These are phyloP conservation scores for Indicator maculatus DNA, from an alignment of 2,113 vertebrate genomes.

Conservation along the genomic window DNA sequence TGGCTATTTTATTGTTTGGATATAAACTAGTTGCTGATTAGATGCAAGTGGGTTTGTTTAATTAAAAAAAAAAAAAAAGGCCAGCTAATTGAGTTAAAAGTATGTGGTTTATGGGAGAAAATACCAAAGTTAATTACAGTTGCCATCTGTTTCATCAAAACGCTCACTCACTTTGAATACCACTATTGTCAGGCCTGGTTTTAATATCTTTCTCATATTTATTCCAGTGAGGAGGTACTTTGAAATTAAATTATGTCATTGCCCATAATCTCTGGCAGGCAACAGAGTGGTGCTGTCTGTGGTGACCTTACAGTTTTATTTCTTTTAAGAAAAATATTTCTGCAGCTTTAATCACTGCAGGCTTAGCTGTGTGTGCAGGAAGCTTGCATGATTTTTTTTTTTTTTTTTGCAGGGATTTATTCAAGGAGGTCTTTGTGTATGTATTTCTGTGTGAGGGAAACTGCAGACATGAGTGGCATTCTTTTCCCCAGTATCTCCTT, in stretches of 20 bases:
- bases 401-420: not conserved
- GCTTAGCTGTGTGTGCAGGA: not conserved
- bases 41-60: slow-evolving; percentile 15
- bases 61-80: not conserved
- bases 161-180: not conserved
- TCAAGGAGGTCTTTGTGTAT: not conserved
- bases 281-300: not conserved
- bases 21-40: not conserved
- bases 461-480: not conserved
- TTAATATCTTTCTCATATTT: slow-evolving; percentile 28
- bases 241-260: not conserved
- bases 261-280: not conserved
- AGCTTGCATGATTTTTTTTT: not conserved
- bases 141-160: slow-evolving; percentile 50
- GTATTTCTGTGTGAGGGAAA: not conserved
- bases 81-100: slow-evolving; percentile 1
- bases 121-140: slow-evolving; percentile 42
- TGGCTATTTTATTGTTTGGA: not conserved
- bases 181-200: slow-evolving; percentile 9
- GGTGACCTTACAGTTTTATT: not conserved
- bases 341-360: not conserved
- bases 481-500: not conserved
- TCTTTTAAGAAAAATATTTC: slow-evolving; percentile 13
- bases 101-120: slow-evolving; percentile 15
- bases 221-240: not conserved